Base-by-base conservation (phyloP, 2,797 vertebrate genomes). In the Orestias chungarensis region DNA sequence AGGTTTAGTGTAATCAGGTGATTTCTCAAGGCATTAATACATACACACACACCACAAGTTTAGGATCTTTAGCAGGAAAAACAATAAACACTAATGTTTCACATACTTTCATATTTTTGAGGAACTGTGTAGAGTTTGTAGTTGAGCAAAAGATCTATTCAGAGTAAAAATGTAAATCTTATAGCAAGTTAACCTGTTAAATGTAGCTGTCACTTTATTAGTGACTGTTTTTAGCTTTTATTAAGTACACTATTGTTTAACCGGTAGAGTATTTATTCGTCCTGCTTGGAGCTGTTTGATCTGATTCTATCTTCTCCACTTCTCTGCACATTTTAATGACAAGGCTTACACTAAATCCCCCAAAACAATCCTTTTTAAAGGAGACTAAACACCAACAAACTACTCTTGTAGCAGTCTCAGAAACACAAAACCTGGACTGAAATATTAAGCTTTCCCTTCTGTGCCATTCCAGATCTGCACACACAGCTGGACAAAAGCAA, bases 361-460 rank as follows among this genome's bases (percentile, higher is more conserved):
- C n/a, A 71, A 81, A 82, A 78, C 61, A 77, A 79, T 71, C 40
- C 31, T 47, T 66, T 33, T 66, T 64, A 70, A 87, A 77, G 71
- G 8, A 68, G 54, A 73, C 65, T 55, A 76, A 79, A 85, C 70
- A 71, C 49, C 27, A 84, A 76, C 77, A 82, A 75, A 85, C 71
- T 71, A 38, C 14, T 31, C 76, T 73, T 54, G 43, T 17, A 67
- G 57, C 42, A 6, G 8, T 66, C 33, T 55, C 66, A 57, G n/a
- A 66, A 86, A 73, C 74, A 67, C n/a, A 72, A 79, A 71, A 82
- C 72, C 72, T 74, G 73, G 31, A 18, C 70, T 40, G 74, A 85
- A 84, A 84, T 86, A 82, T 82, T 77, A 76, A 25, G 43, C 38
- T 7, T 9, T 31, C 40, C 43, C 82, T 81, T 86, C 86, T 12